Evolutionary conservation across 2,113 vertebrate species (phyloP), one percentile per base, ranked within the genome.

Genomic region (Ammodytes marinus): DNA sequence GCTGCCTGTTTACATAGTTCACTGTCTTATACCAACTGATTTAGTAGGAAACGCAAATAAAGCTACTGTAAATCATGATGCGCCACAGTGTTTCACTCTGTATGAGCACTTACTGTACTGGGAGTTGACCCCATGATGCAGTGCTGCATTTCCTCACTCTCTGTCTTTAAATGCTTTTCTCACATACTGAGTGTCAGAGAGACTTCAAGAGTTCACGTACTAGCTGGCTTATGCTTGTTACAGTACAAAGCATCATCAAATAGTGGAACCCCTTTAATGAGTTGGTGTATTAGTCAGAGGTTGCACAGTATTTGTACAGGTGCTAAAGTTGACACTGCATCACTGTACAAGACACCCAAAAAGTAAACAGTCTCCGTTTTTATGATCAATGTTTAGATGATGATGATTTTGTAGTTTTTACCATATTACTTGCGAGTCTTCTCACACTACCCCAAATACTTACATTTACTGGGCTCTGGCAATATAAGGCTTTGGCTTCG

Each of bases 171-270:
- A 27, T 73, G 75, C 37, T 10, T 71, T 27, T 65, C 53, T 68
- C 46, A 64, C 68, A 72, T 10, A 6, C 64, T 37, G 69, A 72
- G 64, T 69, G 52, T 58, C 60, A 75, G 59, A n/a, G 40, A 52
- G n/a, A 52, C 72, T 79, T 82, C 68, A 37, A 77, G 53, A 67
- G 67, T 83, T 82, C 40, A 47, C 8, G 49, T 49, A 63, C 6
- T 40, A 40, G 54, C 6, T 8, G 8, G 19, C 27, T n/a, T 19
- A 55, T 79, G 15, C 58, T 74, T n/a, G 13, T 13, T 39, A 67
- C 42, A 70, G 27, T 52, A 15, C 45, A 60, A 35, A 1, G 37
- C 58, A 35, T 74, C 15, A 43, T 49, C 61, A 73, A 55, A 50
- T 6, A 10, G 47, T 6, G 15, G 17, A 46, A n/a, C 35, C 8